Evolutionary conservation across 1,140 invertebrate genomes (phyloP), one percentile per base, ranked within the genome.

Genomic region (Hypothenemus hampei): DNA sequence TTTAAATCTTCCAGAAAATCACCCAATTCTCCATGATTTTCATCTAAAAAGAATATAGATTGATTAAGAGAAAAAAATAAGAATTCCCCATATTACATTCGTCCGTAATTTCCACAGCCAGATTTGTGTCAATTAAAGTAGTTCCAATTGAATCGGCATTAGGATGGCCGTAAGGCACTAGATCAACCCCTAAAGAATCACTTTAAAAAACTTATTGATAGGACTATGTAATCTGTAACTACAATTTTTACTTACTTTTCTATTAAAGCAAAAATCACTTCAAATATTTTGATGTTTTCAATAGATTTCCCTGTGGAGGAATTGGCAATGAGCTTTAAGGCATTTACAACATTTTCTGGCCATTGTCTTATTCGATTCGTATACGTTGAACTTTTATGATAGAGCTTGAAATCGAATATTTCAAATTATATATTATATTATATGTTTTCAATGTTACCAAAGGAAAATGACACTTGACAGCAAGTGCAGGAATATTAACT

Each of bases 381-480:
- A 26, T 44, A 24, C 8, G 58, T 65, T 1, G 63, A 58, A 7
- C 36, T 45, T 29, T 56, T 56, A 22, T 55, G 55, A 37, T 58
- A 61, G 8, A 60, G 21, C 59, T 58, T 51, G 40, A 61, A 61
- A 58, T 15, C 1, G 33, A 37, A 24, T 26, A 46, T 8, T 45
- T n/a, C 19, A 35, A 7, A 24, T 7, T 21, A 35, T 6, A 15
- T n/a, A 22, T 54, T 16, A 29, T 20, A 10, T 23, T 36, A 13
- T 13, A 46, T 15, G 15, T 40, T 41, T 23, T 50, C 8, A 26
- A 44, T 21, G 36, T 57, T 57, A 60, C 57, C 16, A 55, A 36
- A 11, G 57, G 41, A 26, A 66, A 56, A 43, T 62, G 59, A 23
- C 65, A 65, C 24, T 54, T 57, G 7, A 65, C 26, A 3, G 61